Evolutionary conservation across 2,113 vertebrate genomes (phyloP), one percentile per base, ranked within the genome.

Genomic region (Rousettus leschenaultii): DNA sequence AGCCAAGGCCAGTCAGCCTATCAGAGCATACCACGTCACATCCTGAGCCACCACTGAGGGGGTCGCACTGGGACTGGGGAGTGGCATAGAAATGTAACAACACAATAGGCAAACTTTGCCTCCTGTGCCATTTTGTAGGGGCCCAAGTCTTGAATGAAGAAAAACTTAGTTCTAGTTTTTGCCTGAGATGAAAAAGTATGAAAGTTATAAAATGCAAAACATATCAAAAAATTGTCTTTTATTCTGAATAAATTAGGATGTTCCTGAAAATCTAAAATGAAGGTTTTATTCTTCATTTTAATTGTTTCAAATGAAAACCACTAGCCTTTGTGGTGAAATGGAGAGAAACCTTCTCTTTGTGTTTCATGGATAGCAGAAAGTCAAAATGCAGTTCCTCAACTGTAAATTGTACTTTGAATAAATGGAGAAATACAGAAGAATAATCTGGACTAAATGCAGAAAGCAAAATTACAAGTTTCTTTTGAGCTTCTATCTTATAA

Each of bases 281-380:
- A 93, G 82, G 10, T 16, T 18, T 28, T 7, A 4, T n/a, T 8
- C 18, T 80, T 86, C 22, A n/a, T 57, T 95, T 61, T 53, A 91
- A 15, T 80, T 77, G 15, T 71, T 95, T 74, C 57, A 61, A 45
- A 77, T 95, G 71, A 53, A 86, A 96, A 94, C 78, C 38, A 61
- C 30, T 70, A 55, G 43, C 3, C 30, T 57, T 35, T 33, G 5
- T 71, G 7, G 5, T 74, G 2, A 94, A 84, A 94, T 43, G 24
- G 80, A 59, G 1, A n/a, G 55, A 90, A 78, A 83, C 35, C n/a
- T 78, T 77, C 45, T 38, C 30, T 43, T 94, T 78, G 35, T 59
- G 7, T 77, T 68, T 88, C 65, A 26, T 45, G 40, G 21, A 9
- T 16, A 92, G 9, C 24, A 84, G 57, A 68, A 85, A 92, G 19